phyloP scores from a whole-genome alignment of 2,797 vertebrate genomes.

The Poeciliopsis paucimaculata region DNA sequence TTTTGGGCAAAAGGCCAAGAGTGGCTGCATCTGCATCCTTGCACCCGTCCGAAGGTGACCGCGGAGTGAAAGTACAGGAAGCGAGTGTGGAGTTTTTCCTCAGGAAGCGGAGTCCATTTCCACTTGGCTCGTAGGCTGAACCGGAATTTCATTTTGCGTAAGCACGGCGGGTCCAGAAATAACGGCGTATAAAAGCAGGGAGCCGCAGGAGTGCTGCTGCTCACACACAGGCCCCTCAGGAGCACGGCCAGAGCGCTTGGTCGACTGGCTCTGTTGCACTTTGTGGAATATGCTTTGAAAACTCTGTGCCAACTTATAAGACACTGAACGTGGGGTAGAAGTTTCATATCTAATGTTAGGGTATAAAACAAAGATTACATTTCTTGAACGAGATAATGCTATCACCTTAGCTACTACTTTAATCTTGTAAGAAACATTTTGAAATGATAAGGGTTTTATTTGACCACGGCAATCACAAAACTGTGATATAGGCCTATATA shows the following conservation, averaged over 20 bases:
- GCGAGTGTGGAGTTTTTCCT: slow-evolving; percentile 69
- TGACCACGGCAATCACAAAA: neutral
- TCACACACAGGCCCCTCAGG: slow-evolving; percentile 55
- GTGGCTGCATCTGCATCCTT: slow-evolving; percentile 18
- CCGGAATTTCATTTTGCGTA: slow-evolving; percentile 87
- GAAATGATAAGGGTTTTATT: neutral
- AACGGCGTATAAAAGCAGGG: slow-evolving; percentile 84
- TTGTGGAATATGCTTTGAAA: neutral
- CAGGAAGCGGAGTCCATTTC: slow-evolving; percentile 92
- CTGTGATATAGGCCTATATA: neutral
- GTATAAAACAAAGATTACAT: neutral
- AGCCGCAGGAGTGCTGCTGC: slow-evolving; percentile 31
- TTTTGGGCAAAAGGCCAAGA: neutral
- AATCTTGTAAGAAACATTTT: neutral
- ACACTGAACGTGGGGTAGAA: neutral
- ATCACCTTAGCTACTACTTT: neutral
- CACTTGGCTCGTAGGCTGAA: slow-evolving; percentile 83
- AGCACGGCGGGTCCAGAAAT: slow-evolving; percentile 86
- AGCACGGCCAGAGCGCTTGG: neutral
- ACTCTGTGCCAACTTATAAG: neutral
- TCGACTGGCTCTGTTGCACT: neutral
- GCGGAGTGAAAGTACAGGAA: slow-evolving; percentile 73
- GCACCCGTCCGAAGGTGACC: slow-evolving; percentile 27
- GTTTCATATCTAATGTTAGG: neutral
- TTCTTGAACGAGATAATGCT: neutral